phyloP scores from a whole-genome alignment of 2,113 vertebrate species.

The Actenoides hombroni region DNA sequence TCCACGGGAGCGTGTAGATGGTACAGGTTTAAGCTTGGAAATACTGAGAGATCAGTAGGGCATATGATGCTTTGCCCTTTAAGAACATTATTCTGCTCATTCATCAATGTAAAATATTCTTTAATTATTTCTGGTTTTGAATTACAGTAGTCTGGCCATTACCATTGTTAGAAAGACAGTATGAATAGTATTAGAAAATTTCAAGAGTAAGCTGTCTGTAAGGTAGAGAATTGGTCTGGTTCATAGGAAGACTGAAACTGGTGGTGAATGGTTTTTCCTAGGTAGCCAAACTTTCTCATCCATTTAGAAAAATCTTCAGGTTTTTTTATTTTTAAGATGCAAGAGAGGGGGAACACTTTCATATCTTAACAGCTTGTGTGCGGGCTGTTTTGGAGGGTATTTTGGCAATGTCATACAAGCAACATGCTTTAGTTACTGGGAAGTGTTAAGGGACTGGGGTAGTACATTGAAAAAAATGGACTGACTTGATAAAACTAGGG shows the following conservation, averaged over 20 bases:
- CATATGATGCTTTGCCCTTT: neutral
- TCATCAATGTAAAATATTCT: neutral
- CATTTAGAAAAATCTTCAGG: constrained; percentile 8
- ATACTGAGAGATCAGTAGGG: neutral
- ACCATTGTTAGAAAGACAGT: neutral
- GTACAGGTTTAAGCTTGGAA: neutral
- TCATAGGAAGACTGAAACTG: neutral
- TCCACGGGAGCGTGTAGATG: neutral
- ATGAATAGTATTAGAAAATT: neutral
- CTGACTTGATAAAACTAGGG: constrained; percentile 21
- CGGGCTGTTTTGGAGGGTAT: constrained; percentile 42
- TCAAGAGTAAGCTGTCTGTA: neutral
- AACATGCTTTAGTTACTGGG: constrained; percentile 2
- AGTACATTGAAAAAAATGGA: constrained; percentile 7
- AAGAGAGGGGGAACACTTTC: constrained; percentile 26
- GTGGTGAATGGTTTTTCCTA: neutral
- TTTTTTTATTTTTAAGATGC: constrained; percentile 43
- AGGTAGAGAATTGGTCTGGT: neutral
- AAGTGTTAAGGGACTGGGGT: constrained; percentile 36
- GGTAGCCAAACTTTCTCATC: neutral
- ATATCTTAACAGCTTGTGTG: constrained; percentile 57
- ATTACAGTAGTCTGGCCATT: neutral
- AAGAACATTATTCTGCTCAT: neutral
- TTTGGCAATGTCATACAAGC: constrained; percentile 48
- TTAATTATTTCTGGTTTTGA: neutral